Evolutionary conservation across 2,888 invertebrate genomes (phyloP).

Genomic region (Andrena camellia): DNA sequence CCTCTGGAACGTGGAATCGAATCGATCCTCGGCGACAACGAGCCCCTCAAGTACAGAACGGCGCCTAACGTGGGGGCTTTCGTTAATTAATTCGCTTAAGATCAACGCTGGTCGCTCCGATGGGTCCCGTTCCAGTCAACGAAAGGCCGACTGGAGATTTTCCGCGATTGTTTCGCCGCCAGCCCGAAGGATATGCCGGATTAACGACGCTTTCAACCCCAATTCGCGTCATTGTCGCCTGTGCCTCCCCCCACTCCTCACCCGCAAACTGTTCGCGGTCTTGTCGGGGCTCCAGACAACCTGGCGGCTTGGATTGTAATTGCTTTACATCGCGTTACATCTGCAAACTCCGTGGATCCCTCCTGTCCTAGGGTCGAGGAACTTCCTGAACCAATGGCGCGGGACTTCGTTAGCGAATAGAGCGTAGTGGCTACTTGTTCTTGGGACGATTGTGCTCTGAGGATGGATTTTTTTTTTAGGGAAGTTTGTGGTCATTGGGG

Average conservation of each 20-base stretch:
- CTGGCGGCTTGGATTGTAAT: conserved; percentile 37
- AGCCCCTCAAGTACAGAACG: conserved; percentile 8
- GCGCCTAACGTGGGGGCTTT: background rate
- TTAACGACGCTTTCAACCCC: conserved; percentile 3
- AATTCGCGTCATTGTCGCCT: conserved; percentile 26
- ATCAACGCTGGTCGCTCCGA: conserved; percentile 6
- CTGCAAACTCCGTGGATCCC: conserved; percentile 14
- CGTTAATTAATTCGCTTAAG: conserved; percentile 43
- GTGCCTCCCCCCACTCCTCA: background rate
- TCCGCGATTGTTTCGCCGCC: conserved; percentile 16
- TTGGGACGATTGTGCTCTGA: background rate
- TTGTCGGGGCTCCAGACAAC: conserved; percentile 22
- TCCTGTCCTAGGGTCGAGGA: background rate
- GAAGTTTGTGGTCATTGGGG: too few relatives aligned
- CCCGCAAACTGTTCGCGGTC: conserved; percentile 41
- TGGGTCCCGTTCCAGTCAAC: background rate
- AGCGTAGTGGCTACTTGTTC: background rate
- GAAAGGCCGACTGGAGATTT: background rate
- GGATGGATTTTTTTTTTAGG: background rate
- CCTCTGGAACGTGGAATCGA: background rate
- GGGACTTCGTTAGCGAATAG: background rate
- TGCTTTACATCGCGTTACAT: conserved; percentile 47
- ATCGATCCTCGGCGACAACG: background rate
- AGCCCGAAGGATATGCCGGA: conserved; percentile 4
- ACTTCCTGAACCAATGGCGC: conserved; percentile 21